Evolutionary conservation across 2,888 invertebrate genomes (phyloP).

Genomic region (Galerucella nymphaeae): DNA sequence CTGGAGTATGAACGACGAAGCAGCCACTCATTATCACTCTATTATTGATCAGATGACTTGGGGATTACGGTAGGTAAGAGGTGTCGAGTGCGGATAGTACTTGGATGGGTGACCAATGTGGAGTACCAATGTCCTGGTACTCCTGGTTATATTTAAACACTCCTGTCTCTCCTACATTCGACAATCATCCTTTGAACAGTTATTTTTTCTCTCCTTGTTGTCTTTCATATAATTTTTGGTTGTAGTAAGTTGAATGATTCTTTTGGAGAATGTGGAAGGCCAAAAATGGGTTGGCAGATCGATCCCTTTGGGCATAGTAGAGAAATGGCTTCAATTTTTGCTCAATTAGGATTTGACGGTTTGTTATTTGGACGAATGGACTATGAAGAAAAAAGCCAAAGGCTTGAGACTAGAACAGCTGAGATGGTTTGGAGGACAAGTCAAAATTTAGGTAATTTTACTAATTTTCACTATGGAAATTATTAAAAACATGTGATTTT

Average conservation of each 20-base stretch:
- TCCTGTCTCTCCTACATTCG: too few species aligned
- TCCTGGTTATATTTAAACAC: too few species aligned
- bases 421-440: conserved; percentile 90
- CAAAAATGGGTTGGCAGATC: conserved; percentile 83
- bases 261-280: conserved; percentile 78
- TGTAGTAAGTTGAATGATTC: conserved; percentile 69
- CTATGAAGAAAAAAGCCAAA: conserved; percentile 80
- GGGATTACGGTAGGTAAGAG: conserved; percentile 71
- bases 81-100: too few species aligned
- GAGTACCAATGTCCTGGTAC: too few species aligned
- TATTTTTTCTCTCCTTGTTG: not conserved
- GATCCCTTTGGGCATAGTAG: conserved; percentile 90
- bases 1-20: conserved; percentile 90
- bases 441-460: conserved; percentile 72
- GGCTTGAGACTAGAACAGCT: conserved; percentile 72
- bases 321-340: conserved; percentile 84
- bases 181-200: too few species aligned
- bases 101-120: too few species aligned
- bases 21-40: conserved; percentile 76
- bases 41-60: conserved; percentile 81
- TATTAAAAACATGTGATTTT: conserved; percentile 28
- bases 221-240: not conserved
- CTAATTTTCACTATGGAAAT: too few species aligned
- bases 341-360: conserved; percentile 90
- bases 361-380: conserved; percentile 88